phyloP scores from a whole-genome alignment of 2,113 vertebrate genomes.

The Dasyornis broadbenti region DNA sequence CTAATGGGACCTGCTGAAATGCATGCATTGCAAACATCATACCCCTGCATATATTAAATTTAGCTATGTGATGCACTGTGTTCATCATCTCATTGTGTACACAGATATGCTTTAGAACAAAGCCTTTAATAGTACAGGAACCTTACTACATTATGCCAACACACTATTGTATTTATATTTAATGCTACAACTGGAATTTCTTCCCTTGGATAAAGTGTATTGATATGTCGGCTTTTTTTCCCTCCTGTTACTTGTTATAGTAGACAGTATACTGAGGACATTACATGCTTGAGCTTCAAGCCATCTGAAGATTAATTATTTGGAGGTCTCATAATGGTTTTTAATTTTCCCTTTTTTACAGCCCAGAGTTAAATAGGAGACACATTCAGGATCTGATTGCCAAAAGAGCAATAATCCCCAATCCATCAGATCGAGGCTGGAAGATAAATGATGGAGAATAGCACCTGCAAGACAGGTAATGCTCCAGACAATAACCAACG shows the following conservation, averaged over 20 bases:
- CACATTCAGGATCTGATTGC: slow-evolving; percentile 76
- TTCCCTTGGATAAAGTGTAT: slow-evolving; percentile 68
- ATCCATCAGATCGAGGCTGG: slow-evolving; percentile 70
- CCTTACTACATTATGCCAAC: slow-evolving; percentile 76
- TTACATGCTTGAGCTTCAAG: slow-evolving; percentile 68
- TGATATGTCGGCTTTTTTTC: slow-evolving; percentile 51
- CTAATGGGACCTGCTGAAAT: slow-evolving; percentile 92
- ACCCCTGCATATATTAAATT: slow-evolving; percentile 90
- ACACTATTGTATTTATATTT: slow-evolving; percentile 80
- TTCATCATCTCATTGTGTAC: slow-evolving; percentile 85
- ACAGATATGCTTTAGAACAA: slow-evolving; percentile 80
- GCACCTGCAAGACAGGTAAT: slow-evolving; percentile 81
- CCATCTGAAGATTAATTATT: slow-evolving; percentile 77
- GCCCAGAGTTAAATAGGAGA: slow-evolving; percentile 77
- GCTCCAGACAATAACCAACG: slow-evolving; percentile 42
- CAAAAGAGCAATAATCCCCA: slow-evolving; percentile 74
- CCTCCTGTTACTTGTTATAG: slow-evolving; percentile 62
- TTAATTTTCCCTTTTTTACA: slow-evolving; percentile 67
- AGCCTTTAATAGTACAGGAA: slow-evolving; percentile 77
- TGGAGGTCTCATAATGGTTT: slow-evolving; percentile 68
- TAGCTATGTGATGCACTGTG: slow-evolving; percentile 80
- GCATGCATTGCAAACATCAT: slow-evolving; percentile 89
- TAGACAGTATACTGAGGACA: slow-evolving; percentile 46
- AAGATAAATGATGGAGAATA: slow-evolving; percentile 75
- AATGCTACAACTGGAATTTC: slow-evolving; percentile 73